A percentile compares a stretch with the other conserved stretches of the same genome.
phyloP scores from a whole-genome alignment of 2,888 invertebrate genomes.

The Pelosia muscerda region DNA sequence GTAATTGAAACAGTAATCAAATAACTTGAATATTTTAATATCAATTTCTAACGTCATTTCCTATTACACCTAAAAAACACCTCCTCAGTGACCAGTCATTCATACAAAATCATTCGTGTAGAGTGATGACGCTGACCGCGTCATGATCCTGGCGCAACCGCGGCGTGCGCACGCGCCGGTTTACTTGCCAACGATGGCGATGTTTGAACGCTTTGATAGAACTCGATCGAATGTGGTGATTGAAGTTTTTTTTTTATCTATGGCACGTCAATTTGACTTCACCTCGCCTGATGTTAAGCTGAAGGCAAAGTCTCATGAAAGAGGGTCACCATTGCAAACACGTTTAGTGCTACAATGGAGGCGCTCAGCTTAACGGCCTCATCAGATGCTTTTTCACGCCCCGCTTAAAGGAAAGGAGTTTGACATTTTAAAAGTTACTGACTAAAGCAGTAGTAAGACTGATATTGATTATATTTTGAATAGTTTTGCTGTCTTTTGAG shows the following conservation, averaged over 20 bases:
- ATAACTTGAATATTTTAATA: background rate
- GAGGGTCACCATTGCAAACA: too few species aligned
- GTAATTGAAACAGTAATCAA: background rate
- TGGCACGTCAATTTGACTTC: too few species aligned
- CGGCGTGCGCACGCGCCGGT: conserved; percentile 34
- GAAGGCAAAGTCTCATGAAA: too few species aligned
- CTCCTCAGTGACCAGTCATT: conserved; percentile 12
- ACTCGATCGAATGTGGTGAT: conserved; percentile 10
- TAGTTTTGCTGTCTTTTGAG: too few species aligned
- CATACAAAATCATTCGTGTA: conserved; percentile 21
- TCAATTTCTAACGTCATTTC: background rate
- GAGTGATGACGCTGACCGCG: conserved; percentile 18
- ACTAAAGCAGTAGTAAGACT: too few species aligned
- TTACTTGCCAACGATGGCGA: conserved; percentile 8
- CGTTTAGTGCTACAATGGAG: background rate
- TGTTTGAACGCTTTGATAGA: background rate
- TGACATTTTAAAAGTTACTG: too few species aligned
- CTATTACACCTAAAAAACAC: conserved; percentile 3
- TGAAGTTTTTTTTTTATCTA: too few species aligned
- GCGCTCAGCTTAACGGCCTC: too few species aligned
- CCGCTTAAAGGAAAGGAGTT: too few species aligned
- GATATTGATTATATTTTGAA: too few species aligned
- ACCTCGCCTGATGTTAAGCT: too few species aligned
- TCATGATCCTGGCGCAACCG: conserved; percentile 36
- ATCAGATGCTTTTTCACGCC: too few species aligned